Evolutionary conservation across 2,113 vertebrate genomes (phyloP), one percentile per base, ranked within the genome.

Genomic region (Platichthys stellatus): DNA sequence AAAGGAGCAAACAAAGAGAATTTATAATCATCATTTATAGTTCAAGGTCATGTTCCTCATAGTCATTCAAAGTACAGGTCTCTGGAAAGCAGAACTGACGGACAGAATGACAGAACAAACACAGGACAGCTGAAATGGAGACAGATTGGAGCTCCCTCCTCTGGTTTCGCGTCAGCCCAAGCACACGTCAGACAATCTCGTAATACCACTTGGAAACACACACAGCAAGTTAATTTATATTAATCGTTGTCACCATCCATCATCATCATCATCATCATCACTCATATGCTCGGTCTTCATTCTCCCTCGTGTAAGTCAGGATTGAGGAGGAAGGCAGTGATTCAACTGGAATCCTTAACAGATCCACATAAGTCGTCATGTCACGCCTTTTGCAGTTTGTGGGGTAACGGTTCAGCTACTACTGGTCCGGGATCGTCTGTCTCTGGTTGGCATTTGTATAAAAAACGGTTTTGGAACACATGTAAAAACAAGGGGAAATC

Each of bases 391-490:
- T 85, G 83, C 69, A 80, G 74, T 83, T 86, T 89, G 69, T 56
- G 83, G 86, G 78, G 80, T 76, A 40, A 17, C 23, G 69, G 83
- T 84, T 89, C 67, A 78, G 89, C 78, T 92, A 64, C 85, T 82
- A 78, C 80, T 91, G 81, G 87, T 89, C 89, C 31, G 69, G 86
- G 85, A 74, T 80, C 18, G 31, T 85, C 64, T 84, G 86, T 89
- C 81, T 90, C 82, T 82, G 88, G 74, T 90, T 84, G 82, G 83
- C 58, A 70, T 91, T 86, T 87, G 88, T 92, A 93, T 94, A 93
- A 94, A 51, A 95, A 95, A 94, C 91, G 91, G 94, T 95, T 91
- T 91, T 92, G 90, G 88, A 93, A 93, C 92, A 94, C 94, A 88
- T 93, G 95, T 94, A 93, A 94, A 92, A 94, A 94, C 94, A 92